Conservation (phyloP, 2,888 invertebrate species). For the Nasonovia ribisnigri region DNA sequence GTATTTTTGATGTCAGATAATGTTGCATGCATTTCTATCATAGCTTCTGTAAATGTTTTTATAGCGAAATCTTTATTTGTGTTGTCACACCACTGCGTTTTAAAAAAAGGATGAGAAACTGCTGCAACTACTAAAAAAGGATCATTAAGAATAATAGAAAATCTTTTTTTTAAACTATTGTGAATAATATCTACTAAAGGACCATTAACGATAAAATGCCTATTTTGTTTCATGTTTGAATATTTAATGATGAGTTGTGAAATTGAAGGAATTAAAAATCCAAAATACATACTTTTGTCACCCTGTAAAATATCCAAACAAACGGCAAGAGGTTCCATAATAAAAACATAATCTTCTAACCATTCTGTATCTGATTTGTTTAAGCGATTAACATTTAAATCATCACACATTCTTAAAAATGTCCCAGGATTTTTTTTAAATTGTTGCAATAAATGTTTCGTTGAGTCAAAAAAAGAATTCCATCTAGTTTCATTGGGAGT, state of each 20-base stretch:
- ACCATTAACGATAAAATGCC: background rate
- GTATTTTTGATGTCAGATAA: background rate
- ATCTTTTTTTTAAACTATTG: background rate
- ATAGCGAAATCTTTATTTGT: background rate
- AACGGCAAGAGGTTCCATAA: conserved; percentile 29
- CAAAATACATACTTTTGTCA: conserved; percentile 37
- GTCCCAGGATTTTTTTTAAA: background rate
- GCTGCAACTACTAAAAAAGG: conserved; percentile 15
- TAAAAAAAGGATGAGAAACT: conserved; percentile 22
- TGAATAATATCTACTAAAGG: conserved; percentile 8
- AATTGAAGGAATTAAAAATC: conserved; percentile 28
- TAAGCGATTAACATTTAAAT: background rate
- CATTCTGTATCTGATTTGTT: conserved; percentile 9
- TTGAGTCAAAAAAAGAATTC: conserved; percentile 23
- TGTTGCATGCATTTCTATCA: background rate
- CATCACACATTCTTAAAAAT: conserved; percentile 36
- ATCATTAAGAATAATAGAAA: background rate
- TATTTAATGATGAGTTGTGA: background rate
- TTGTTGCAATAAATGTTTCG: background rate
- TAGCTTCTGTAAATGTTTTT: background rate
- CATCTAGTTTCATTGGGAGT: conserved; percentile 31
- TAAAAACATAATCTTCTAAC: conserved; percentile 17
- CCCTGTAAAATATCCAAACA: conserved; percentile 18
- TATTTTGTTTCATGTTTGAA: conserved; percentile 13
- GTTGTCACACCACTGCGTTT: conserved; percentile 6